These are phyloP conservation scores for Onychostoma macrolepis DNA, from an alignment of 2,113 vertebrate species.

Conservation along the genomic window DNA sequence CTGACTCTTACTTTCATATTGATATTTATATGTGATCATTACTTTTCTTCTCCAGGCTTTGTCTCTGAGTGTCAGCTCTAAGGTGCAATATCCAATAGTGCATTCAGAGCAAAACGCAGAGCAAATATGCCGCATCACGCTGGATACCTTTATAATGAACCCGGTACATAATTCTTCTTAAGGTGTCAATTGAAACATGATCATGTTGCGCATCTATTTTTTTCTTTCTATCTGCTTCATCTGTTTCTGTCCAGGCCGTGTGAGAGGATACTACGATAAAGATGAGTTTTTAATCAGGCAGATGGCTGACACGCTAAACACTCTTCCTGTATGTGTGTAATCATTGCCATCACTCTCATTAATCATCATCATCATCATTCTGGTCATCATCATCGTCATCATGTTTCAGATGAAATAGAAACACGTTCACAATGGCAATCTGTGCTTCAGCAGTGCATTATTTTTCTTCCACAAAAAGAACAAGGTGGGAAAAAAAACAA, in stretches of 20 bases:
- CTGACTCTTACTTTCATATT: slow-evolving; percentile 77
- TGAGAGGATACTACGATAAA: slow-evolving; percentile 59
- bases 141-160: slow-evolving; percentile 61
- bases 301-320: slow-evolving; percentile 59
- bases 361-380: slow-evolving; percentile 31
- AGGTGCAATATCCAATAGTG: slow-evolving; percentile 77
- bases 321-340: slow-evolving; percentile 50
- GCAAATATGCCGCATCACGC: slow-evolving; percentile 56
- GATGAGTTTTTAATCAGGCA: slow-evolving; percentile 63
- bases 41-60: slow-evolving; percentile 74
- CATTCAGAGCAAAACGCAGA: slow-evolving; percentile 61
- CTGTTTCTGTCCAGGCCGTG: slow-evolving; percentile 51
- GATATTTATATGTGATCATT: slow-evolving; percentile 83
- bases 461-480: background rate
- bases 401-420: slow-evolving; percentile 51
- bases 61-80: slow-evolving; percentile 74
- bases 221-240: slow-evolving; percentile 19
- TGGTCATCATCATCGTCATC: slow-evolving; percentile 48
- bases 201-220: slow-evolving; percentile 48
- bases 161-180: slow-evolving; percentile 59
- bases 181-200: slow-evolving; percentile 62
- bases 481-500: background rate
- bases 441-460: slow-evolving; percentile 39
- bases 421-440: slow-evolving; percentile 51
- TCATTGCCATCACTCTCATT: slow-evolving; percentile 47